Conservation (phyloP, 1,140 invertebrate species). For the Ceratitis capitata region DNA sequence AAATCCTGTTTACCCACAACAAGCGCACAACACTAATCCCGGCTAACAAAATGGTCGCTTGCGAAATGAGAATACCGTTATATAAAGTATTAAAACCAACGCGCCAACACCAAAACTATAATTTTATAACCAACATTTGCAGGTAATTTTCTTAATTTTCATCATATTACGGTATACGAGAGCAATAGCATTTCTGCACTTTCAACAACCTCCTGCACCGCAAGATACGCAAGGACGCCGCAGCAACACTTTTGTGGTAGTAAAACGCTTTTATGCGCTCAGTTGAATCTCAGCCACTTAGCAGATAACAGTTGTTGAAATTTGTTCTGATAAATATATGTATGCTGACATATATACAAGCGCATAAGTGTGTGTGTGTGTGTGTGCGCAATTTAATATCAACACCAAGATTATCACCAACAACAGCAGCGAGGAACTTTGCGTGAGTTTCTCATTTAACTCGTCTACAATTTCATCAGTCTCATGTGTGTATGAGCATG, state of each 20-base stretch:
- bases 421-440: slow-evolving; percentile 4
- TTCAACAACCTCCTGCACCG: not conserved
- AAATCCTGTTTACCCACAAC: not conserved
- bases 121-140: not conserved
- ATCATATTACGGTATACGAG: not conserved
- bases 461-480: slow-evolving; percentile 1
- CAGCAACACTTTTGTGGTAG: slow-evolving; percentile 19
- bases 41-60: not conserved
- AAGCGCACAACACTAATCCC: not conserved
- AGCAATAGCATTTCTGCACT: not conserved
- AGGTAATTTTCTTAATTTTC: slow-evolving; percentile 28
- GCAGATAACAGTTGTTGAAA: no score
- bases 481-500: not conserved
- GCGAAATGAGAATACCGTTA: not conserved
- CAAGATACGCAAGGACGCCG: not conserved
- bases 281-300: slow-evolving; percentile 37
- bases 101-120: not conserved
- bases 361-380: not conserved
- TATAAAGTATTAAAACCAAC: no score
- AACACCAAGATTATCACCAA: not conserved
- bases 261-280: slow-evolving; percentile 39
- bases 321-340: not conserved
- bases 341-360: not conserved
- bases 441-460: not conserved
- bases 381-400: not conserved